phyloP scores from a whole-genome alignment of 2,888 invertebrate genomes.

The Nephrotoma flavescens region DNA sequence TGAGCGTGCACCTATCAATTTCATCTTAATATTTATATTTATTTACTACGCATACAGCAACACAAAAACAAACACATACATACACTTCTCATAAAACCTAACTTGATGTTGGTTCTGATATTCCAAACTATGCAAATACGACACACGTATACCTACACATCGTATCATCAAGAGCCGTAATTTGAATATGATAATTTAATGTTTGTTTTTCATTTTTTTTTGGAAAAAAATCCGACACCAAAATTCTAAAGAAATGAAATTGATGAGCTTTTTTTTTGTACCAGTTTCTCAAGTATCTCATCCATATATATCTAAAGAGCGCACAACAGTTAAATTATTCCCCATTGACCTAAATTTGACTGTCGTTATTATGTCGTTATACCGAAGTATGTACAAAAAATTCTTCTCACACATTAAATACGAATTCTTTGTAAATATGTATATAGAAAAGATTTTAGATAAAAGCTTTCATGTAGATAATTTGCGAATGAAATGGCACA shows the following conservation, averaged over 20 bases:
- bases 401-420: background rate
- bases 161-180: background rate
- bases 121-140: too few relatives aligned
- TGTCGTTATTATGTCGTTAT: background rate
- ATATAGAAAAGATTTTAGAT: background rate
- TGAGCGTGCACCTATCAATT: background rate
- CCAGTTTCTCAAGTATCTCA: background rate
- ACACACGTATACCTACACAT: background rate
- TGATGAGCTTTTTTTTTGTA: background rate
- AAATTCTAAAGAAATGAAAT: background rate
- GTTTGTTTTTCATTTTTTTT: background rate
- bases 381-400: background rate
- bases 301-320: background rate
- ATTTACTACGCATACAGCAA: background rate
- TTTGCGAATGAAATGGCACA: background rate
- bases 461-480: background rate
- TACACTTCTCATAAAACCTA: background rate
- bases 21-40: background rate
- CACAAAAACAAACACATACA: background rate
- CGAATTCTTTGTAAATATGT: background rate
- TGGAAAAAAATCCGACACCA: background rate
- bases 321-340: background rate
- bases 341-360: background rate
- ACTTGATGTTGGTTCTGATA: background rate
- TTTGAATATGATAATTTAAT: background rate